phyloP scores from a whole-genome alignment of 2,797 vertebrate species.

The Ctenochaetus hawaiiensis region DNA sequence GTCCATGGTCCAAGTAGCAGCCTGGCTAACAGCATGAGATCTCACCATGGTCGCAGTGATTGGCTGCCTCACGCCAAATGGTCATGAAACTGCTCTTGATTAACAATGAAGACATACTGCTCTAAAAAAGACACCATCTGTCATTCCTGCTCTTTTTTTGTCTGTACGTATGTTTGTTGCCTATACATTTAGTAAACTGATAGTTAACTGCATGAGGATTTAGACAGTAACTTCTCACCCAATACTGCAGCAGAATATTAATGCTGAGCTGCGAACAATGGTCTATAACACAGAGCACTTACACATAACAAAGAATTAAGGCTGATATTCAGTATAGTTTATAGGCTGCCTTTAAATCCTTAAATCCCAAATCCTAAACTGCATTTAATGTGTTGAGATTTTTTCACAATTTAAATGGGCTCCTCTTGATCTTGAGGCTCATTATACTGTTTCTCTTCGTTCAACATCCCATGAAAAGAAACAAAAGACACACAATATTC shows the following conservation, averaged over 20 bases:
- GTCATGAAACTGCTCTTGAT: slow-evolving; percentile 40
- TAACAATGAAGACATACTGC: slow-evolving; percentile 29
- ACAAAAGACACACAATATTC: too few relatives aligned
- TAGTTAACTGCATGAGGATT: neutral
- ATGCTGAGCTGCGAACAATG: neutral
- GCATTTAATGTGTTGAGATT: too few relatives aligned
- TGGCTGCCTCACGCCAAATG: slow-evolving; percentile 28
- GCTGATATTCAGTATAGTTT: neutral
- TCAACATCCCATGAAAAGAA: too few relatives aligned
- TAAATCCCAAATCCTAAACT: too few relatives aligned
- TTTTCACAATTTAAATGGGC: too few relatives aligned
- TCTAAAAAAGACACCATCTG: slow-evolving; percentile 34
- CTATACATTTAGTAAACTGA: neutral
- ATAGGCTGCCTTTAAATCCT: neutral
- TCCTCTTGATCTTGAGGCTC: too few relatives aligned
- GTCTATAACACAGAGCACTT: neutral
- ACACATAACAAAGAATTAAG: neutral
- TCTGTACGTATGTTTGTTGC: neutral
- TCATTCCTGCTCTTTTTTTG: slow-evolving; percentile 9
- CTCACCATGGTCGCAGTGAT: slow-evolving; percentile 42
- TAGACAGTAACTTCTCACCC: too few relatives aligned
- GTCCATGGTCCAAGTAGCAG: slow-evolving; percentile 55
- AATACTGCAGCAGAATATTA: neutral
- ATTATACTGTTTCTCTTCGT: too few relatives aligned
- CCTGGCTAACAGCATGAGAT: slow-evolving; percentile 65